phyloP scores from a whole-genome alignment of 1,140 invertebrate species.

The Hyphantria cunea region DNA sequence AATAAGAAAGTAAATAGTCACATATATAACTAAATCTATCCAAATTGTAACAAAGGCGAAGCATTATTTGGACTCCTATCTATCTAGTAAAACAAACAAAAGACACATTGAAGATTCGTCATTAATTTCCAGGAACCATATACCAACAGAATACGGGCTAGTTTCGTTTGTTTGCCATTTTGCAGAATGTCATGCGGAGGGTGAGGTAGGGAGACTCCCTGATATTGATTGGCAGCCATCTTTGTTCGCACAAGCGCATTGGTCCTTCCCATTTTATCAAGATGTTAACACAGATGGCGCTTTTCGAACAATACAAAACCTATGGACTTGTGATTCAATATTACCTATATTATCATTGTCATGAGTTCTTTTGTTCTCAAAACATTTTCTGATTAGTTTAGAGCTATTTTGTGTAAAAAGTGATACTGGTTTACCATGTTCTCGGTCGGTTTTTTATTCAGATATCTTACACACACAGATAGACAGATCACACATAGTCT shows the following conservation, averaged over 20 bases:
- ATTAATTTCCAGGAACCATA: slow-evolving; percentile 27
- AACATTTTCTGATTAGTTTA: too few relatives aligned
- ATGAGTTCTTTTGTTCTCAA: too few relatives aligned
- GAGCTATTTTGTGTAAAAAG: too few relatives aligned
- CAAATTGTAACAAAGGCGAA: slow-evolving; percentile 1
- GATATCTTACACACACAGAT: too few relatives aligned
- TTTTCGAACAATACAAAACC: slow-evolving; percentile 34
- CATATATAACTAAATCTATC: too few relatives aligned
- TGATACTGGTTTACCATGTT: too few relatives aligned
- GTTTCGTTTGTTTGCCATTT: slow-evolving; percentile 27
- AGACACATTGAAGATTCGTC: slow-evolving; percentile 44
- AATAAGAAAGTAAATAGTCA: too few relatives aligned
- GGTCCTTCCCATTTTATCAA: slow-evolving; percentile 31
- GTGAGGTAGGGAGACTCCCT: slow-evolving; percentile 56
- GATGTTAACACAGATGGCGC: slow-evolving; percentile 57
- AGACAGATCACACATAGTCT: too few relatives aligned
- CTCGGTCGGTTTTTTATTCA: too few relatives aligned
- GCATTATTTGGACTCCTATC: slow-evolving; percentile 24
- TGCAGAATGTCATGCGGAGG: slow-evolving; percentile 37
- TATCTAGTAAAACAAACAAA: slow-evolving; percentile 47
- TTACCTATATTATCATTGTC: too few relatives aligned
- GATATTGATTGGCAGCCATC: slow-evolving; percentile 74
- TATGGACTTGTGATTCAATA: neutral
- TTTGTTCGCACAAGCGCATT: slow-evolving; percentile 69
- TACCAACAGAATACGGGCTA: slow-evolving; percentile 13